Base-by-base conservation (phyloP, 1,140 invertebrate genomes). In the Heliconius melpomene region DNA sequence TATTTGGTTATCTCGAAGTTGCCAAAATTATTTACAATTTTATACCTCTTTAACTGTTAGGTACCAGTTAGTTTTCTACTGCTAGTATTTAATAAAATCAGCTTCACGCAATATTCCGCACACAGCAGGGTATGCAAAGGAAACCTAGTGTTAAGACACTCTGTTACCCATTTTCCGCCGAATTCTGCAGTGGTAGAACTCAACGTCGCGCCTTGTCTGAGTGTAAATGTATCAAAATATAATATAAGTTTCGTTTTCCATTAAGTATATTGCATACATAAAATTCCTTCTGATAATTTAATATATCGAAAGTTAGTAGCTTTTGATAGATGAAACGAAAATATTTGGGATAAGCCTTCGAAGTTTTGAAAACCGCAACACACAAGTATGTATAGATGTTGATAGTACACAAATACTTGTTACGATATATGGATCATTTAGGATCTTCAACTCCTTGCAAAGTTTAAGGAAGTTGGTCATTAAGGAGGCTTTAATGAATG, bases 251-350 rank as follows among this genome's bases (percentile, higher is more conserved):
- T 52, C 6, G 18, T 52, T 20, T 20, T 18, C 6, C 16, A 57
- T 7, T 8, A 23, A n/a, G n/a, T 23, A 13, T 29, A 11, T 26
- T 29, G 23, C 26, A 66, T 26, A 29, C 60, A 13, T 13, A 29
- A 66, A 66, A 66, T 66, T 66, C 60, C 60, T 36, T 66, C 8
- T 66, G 23, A 26, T 29, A 66, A 29, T 66, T 13, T 8, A 66
- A 26, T 66, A 66, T 29, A 23, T 66, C 26, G 11, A 29, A 26
- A 66, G 23, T 66, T 66, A 66, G 3, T 3, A 66, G 26, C 23
- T 66, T 66, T 66, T 29, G 60, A 66, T 26, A 66, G 60, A 66
- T 66, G 23, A 66, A 66, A 66, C 9, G 60, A 16, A 29, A 66
- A 29, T 66, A 66, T 66, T 66, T 66, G 26, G 26, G 26, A 29